phyloP scores from a whole-genome alignment of 2,888 invertebrate species.

The Drosophila incognita region DNA sequence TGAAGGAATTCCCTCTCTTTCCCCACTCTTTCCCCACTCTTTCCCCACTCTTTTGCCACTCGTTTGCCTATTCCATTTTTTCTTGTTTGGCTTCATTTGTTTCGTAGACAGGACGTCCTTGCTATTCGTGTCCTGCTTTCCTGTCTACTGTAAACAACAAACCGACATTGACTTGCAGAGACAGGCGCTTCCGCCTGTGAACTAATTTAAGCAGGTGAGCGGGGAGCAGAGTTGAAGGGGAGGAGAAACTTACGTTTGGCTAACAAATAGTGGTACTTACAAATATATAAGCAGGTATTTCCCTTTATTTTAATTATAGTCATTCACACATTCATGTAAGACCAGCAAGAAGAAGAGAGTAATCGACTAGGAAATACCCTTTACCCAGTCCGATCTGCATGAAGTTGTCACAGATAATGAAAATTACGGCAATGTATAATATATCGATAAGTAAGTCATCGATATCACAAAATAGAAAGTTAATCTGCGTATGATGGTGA shows the following conservation, averaged over 20 bases:
- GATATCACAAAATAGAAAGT: not conserved
- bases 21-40: too few species aligned
- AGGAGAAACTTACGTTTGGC: not conserved
- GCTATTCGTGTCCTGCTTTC: not conserved
- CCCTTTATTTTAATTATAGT: not conserved
- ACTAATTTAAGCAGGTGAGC: not conserved
- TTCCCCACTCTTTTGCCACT: not conserved
- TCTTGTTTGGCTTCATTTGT: not conserved
- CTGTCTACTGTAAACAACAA: slow-evolving; percentile 1
- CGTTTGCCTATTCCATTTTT: not conserved
- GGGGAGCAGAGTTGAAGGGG: not conserved
- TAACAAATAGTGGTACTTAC: not conserved
- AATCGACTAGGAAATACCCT: not conserved
- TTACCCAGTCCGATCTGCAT: not conserved
- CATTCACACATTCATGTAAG: not conserved
- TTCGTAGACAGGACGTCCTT: not conserved
- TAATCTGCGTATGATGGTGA: too few species aligned
- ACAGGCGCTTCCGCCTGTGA: not conserved
- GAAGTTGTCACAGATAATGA: not conserved
- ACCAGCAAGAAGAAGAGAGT: not conserved
- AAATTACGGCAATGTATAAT: not conserved
- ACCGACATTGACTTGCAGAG: not conserved
- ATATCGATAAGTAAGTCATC: not conserved
- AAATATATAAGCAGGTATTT: not conserved
- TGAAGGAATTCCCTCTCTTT: not conserved